phyloP scores from a whole-genome alignment of 2,113 vertebrate species.

The Caranx ignobilis region DNA sequence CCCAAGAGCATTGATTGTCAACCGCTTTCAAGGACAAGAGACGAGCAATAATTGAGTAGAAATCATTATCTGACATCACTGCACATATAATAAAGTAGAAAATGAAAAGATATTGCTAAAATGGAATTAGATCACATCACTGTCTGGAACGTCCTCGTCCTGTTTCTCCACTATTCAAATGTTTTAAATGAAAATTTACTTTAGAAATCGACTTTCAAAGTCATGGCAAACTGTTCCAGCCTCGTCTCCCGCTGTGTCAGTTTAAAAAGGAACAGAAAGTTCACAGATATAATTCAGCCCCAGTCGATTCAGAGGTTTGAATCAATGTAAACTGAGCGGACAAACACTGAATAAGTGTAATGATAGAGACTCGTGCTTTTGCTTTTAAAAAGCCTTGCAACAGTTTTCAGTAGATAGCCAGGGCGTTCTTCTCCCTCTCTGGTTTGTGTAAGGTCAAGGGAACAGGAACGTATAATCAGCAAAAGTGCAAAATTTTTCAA shows the following conservation, averaged over 20 bases:
- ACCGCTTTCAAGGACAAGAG: background rate
- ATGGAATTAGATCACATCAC: background rate
- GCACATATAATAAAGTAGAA: background rate
- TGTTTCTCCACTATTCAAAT: too few relatives aligned
- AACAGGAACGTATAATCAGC: background rate
- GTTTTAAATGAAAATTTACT: background rate
- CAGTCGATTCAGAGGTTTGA: background rate
- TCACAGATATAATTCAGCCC: background rate
- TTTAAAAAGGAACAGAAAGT: background rate
- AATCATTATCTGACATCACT: background rate
- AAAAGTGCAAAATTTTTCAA: background rate
- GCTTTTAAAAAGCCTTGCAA: background rate
- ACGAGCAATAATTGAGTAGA: background rate
- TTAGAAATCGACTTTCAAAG: background rate
- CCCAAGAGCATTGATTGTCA: background rate
- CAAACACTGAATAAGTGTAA: background rate
- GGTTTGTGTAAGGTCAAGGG: background rate
- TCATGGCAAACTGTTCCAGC: background rate
- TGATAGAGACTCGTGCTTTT: background rate
- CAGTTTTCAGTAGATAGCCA: background rate
- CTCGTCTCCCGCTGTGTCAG: background rate
- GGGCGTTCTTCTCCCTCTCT: background rate
- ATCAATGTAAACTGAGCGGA: slow-evolving; percentile 3
- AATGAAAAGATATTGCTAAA: background rate
- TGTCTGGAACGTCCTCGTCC: background rate